Evolutionary conservation across 2,113 vertebrate genomes (phyloP), one percentile per base, ranked within the genome.

Genomic region (Circaetus gallicus): DNA sequence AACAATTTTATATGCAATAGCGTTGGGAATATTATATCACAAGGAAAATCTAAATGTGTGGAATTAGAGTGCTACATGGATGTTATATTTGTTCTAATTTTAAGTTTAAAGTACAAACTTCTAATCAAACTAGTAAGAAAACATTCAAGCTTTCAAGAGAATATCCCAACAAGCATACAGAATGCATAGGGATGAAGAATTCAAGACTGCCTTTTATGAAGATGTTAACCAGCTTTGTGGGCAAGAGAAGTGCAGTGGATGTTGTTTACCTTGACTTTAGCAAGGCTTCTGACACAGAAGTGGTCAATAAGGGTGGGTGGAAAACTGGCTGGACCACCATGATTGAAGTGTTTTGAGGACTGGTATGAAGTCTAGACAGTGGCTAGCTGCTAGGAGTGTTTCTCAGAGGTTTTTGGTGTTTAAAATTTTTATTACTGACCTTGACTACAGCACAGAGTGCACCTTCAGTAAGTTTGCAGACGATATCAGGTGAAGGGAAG

Each of bases 141-240:
- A 32, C 10, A 26, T 5, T 21, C 16, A 12, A 28, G 31, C 34
- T 63, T 52, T 50, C 49, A 43, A 7, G 25, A 38, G 28, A 36
- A 11, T 8, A 50, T 11, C 22, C 32, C 62, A 40, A 28, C 11
- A 29, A 52, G 49, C 55, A 22, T 1, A 7, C 12, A 11, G 21
- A 45, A 45, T 0, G 0, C 11, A 11, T 0, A 2, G 34, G 28
- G 49, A 50, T 38, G 29, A 40, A 36, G 42, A 43, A 22, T 15
- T 43, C 13, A 2, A 40, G 42, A 36, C 24, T 20, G 45, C 18
- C 32, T 49, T 43, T 69, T 15, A 10, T 4, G 53, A 50, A 45
- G 36, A 38, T 6, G 24, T 13, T 15, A 32, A 38, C 11, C 29
- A 31, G 61, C 45, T 55, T 2, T 13, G 32, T 7, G 55, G 61